Evolutionary conservation across 2,888 invertebrate species (phyloP).

Genomic region (Harpagoxenus sublaevis): DNA sequence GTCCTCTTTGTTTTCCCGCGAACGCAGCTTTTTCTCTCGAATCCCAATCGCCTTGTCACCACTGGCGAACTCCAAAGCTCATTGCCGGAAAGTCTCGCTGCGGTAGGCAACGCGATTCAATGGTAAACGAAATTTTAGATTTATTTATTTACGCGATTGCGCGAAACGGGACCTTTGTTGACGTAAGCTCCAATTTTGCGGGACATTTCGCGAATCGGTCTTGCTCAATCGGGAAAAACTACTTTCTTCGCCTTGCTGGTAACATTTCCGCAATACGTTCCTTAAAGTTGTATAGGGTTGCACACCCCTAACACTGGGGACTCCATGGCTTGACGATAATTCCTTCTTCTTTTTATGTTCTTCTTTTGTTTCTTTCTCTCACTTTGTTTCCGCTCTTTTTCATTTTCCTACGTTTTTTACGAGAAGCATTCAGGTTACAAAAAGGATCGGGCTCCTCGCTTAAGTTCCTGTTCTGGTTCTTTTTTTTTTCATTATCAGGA

Average conservation of each 20-base stretch:
- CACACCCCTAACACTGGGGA: not conserved
- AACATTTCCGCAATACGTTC: not conserved
- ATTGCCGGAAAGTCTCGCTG: constrained; percentile 5
- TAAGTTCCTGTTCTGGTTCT: constrained; percentile 66
- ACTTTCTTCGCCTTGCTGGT: not conserved
- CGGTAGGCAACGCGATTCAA: not conserved
- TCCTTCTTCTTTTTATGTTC: constrained; percentile 44
- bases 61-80: not conserved
- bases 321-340: constrained; percentile 19
- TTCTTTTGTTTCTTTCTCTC: constrained; percentile 7
- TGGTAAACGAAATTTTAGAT: constrained; percentile 13
- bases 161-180: constrained; percentile 5
- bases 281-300: not conserved
- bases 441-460: constrained; percentile 66
- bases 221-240: constrained; percentile 1
- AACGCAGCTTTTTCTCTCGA: not conserved
- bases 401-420: constrained; percentile 47
- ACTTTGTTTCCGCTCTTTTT: not conserved
- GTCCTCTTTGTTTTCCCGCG: constrained; percentile 32
- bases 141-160: constrained; percentile 39
- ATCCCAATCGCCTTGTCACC: constrained; percentile 17
- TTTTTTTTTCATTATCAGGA: constrained; percentile 74
- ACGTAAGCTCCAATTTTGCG: constrained; percentile 15
- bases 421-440: constrained; percentile 64
- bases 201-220: constrained; percentile 13